A percentile compares a stretch with the other conserved stretches of the same genome.
Conservation (phyloP, 2,113 vertebrate species). For the Zosterops lateralis region DNA sequence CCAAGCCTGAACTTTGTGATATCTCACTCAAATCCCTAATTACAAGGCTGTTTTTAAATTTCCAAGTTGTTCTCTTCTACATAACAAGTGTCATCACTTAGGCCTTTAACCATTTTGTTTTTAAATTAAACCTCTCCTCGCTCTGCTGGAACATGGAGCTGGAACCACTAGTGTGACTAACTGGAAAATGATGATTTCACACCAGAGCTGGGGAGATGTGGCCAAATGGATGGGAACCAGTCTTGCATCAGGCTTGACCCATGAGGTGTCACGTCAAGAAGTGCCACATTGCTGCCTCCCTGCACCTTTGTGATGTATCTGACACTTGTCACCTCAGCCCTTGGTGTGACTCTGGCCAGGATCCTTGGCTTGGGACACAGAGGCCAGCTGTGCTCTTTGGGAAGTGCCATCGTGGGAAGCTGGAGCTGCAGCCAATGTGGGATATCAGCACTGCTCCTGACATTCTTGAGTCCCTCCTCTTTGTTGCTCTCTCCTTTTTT, state of each 20-base stretch:
- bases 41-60: not conserved
- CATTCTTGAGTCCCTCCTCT: not conserved
- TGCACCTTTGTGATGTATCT: not conserved
- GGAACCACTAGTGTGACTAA: not conserved
- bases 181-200: not conserved
- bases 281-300: not conserved
- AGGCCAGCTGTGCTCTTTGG: not conserved
- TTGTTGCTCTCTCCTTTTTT: not conserved
- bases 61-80: not conserved
- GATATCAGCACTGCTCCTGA: not conserved
- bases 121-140: not conserved
- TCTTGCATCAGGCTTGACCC: not conserved
- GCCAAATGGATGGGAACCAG: constrained; percentile 1
- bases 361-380: not conserved
- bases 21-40: not conserved
- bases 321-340: not conserved
- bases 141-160: not conserved
- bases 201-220: not conserved
- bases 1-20: not conserved
- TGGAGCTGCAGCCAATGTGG: not conserved
- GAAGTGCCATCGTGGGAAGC: constrained; percentile 35
- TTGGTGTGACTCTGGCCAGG: accelerated
- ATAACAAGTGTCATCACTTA: not conserved
- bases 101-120: not conserved
- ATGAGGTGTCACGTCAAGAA: not conserved